These are phyloP conservation scores for Mus minutoides DNA, from an alignment of 2,797 vertebrate genomes.

Conservation along the genomic window DNA sequence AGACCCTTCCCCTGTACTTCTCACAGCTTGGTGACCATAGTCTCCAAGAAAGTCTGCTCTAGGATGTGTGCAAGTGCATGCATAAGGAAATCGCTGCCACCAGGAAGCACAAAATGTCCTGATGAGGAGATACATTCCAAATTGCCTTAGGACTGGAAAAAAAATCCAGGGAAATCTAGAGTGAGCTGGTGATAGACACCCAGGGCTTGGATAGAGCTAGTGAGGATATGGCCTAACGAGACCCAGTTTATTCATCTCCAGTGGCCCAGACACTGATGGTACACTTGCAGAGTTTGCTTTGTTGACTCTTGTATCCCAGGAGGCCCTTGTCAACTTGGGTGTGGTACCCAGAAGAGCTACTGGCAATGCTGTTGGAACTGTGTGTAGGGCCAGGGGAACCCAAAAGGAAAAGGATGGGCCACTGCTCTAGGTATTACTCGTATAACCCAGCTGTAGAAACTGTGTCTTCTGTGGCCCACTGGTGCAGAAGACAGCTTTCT, in stretches of 20 bases:
- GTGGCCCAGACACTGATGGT: neutral
- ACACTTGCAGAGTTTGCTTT: neutral
- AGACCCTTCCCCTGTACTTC: neutral
- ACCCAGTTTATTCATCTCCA: neutral
- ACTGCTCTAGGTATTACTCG: neutral
- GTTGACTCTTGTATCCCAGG: neutral
- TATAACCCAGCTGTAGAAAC: neutral
- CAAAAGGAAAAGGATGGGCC: neutral
- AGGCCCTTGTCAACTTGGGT: neutral
- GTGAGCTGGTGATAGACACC: neutral
- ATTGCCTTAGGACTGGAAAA: constrained; percentile 57
- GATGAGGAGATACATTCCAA: constrained; percentile 50
- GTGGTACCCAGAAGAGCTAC: neutral
- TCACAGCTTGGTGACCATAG: neutral
- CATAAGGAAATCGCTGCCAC: constrained; percentile 25
- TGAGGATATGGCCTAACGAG: neutral
- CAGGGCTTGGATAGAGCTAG: neutral
- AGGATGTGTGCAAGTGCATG: neutral
- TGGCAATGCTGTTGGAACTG: neutral
- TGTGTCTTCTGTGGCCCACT: neutral
- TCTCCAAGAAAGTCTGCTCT: neutral
- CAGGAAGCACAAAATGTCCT: neutral
- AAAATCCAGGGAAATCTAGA: constrained; percentile 17
- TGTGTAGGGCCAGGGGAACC: neutral
- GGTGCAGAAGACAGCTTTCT: neutral